Percentiles rank a stretch among this genome's conserved stretches.
phyloP scores from a whole-genome alignment of 2,113 vertebrate genomes.

The Hypocryptadius cinnamomeus region DNA sequence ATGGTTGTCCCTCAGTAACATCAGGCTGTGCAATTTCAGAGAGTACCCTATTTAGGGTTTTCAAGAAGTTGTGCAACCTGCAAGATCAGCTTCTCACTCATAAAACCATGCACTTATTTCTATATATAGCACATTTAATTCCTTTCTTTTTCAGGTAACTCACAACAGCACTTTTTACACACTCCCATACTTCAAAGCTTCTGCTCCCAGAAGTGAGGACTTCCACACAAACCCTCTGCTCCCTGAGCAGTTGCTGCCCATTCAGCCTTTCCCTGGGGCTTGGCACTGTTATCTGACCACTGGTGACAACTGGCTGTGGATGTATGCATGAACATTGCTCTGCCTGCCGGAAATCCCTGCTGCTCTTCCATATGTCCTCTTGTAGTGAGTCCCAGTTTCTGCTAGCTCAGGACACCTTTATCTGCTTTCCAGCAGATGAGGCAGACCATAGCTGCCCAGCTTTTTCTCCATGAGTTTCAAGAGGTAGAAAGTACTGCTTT shows the following conservation, averaged over 20 bases:
- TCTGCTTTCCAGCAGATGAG: not conserved
- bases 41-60: not conserved
- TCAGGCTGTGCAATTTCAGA: not conserved
- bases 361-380: not conserved
- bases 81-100: not conserved
- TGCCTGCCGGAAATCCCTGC: conserved; percentile 14
- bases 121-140: not conserved
- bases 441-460: not conserved
- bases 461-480: not conserved
- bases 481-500: not conserved
- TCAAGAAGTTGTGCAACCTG: not conserved
- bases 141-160: not conserved
- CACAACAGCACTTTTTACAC: not conserved
- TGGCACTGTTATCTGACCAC: not conserved
- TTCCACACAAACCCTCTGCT: not conserved
- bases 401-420: not conserved
- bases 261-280: not conserved
- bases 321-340: not conserved
- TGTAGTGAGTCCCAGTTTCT: not conserved
- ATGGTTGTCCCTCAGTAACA: not conserved
- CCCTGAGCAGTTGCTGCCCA: not conserved
- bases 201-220: not conserved
- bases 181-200: not conserved
- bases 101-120: not conserved
- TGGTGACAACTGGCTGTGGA: not conserved